Percentiles rank a stretch among this genome's conserved stretches.
These are phyloP conservation scores for Lasius platythorax DNA, from an alignment of 2,888 invertebrate species.

Conservation along the genomic window DNA sequence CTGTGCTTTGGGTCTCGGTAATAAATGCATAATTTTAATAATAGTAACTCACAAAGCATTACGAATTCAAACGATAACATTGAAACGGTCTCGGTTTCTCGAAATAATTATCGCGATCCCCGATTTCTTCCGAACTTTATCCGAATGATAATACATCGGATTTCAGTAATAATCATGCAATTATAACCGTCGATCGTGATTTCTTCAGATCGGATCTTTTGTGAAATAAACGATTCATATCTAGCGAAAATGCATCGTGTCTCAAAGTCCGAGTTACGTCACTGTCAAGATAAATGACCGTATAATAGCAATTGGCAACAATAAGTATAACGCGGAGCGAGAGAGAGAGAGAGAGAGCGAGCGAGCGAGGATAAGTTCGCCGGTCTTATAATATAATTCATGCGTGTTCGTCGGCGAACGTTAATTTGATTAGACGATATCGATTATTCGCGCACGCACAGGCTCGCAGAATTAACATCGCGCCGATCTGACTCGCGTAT, in stretches of 20 bases:
- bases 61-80: neutral
- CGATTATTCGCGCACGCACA: constrained; percentile 45
- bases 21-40: neutral
- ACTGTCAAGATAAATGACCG: neutral
- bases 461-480: neutral
- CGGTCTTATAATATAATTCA: neutral
- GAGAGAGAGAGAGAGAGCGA: neutral
- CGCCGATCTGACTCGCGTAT: neutral
- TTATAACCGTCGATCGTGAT: neutral
- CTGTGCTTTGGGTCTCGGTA: neutral
- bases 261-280: neutral
- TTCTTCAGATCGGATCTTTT: neutral
- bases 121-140: neutral
- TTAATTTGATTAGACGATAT: constrained; percentile 67
- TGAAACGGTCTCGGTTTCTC: neutral
- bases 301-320: neutral
- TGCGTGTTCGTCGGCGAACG: neutral
- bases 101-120: neutral
- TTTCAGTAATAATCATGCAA: no score
- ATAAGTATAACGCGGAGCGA: neutral
- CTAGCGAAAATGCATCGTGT: neutral
- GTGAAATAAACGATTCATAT: neutral
- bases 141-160: no score
- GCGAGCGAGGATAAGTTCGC: neutral
- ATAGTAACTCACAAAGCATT: neutral